Evolutionary conservation across 1,140 invertebrate genomes (phyloP).

Genomic region (Heliconius melpomene): DNA sequence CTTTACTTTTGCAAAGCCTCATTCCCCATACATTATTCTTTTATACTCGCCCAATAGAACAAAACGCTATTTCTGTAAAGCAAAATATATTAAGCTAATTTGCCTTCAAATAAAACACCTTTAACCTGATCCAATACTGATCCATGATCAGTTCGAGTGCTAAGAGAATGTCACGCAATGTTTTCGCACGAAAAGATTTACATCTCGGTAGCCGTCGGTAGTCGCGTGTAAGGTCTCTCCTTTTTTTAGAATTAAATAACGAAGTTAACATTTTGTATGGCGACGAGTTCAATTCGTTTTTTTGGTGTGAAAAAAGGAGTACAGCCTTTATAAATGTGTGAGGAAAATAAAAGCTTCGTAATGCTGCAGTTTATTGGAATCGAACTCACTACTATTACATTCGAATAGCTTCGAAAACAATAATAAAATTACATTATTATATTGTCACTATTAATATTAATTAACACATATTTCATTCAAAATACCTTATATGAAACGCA

Average conservation of each 20-base stretch:
- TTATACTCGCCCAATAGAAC: not conserved
- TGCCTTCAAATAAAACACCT: conserved; percentile 4
- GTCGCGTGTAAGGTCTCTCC: not conserved
- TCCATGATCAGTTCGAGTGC: conserved; percentile 4
- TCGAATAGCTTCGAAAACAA: too few species aligned
- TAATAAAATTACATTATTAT: not conserved
- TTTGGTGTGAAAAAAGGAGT: not conserved
- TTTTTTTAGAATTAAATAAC: conserved; percentile 15
- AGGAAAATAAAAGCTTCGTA: too few species aligned
- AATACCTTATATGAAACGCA: not conserved
- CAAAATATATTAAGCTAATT: conserved; percentile 4
- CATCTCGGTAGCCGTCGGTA: conserved; percentile 18
- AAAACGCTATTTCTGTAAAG: not conserved
- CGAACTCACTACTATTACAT: too few species aligned
- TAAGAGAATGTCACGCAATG: conserved; percentile 23
- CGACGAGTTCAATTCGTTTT: not conserved
- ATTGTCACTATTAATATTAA: not conserved
- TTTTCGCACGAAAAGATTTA: conserved; percentile 24
- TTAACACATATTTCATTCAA: not conserved
- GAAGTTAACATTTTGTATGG: conserved; percentile 11
- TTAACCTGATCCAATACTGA: conserved; percentile 14
- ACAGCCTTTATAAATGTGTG: not conserved
- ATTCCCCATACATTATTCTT: not conserved
- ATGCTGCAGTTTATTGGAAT: too few species aligned
- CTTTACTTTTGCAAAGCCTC: not conserved